These are phyloP conservation scores for Ibycter americanus DNA, from an alignment of 2,797 vertebrate species.

Conservation along the genomic window DNA sequence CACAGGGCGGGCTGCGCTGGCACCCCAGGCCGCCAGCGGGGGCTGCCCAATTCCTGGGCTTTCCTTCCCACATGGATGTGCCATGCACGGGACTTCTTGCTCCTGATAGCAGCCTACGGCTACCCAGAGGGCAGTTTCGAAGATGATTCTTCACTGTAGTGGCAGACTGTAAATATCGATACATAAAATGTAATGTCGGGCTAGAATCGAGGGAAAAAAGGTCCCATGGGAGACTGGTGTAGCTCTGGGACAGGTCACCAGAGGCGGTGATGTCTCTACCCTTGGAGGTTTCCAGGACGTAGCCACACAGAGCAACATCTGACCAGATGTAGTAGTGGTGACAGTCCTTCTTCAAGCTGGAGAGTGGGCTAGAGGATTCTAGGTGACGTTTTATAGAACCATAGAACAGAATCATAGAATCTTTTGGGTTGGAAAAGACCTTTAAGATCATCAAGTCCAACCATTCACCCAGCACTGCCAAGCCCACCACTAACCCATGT, in stretches of 20 bases:
- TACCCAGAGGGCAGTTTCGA: neutral
- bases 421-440: neutral
- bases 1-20: neutral
- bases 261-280: neutral
- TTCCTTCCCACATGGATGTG: accelerated
- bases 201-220: neutral
- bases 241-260: neutral
- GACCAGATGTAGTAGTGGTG: neutral
- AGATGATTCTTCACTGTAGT: neutral
- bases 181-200: neutral
- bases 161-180: neutral
- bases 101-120: neutral
- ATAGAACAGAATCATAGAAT: neutral
- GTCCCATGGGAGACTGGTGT: neutral
- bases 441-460: neutral
- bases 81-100: neutral
- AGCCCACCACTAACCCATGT: no score
- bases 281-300: neutral
- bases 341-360: neutral
- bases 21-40: accelerated
- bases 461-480: no score
- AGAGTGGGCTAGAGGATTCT: neutral
- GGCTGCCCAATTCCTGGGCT: neutral
- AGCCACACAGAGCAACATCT: neutral
- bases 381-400: neutral